phyloP scores from a whole-genome alignment of 2,888 invertebrate species.

The Parnassius orleans region DNA sequence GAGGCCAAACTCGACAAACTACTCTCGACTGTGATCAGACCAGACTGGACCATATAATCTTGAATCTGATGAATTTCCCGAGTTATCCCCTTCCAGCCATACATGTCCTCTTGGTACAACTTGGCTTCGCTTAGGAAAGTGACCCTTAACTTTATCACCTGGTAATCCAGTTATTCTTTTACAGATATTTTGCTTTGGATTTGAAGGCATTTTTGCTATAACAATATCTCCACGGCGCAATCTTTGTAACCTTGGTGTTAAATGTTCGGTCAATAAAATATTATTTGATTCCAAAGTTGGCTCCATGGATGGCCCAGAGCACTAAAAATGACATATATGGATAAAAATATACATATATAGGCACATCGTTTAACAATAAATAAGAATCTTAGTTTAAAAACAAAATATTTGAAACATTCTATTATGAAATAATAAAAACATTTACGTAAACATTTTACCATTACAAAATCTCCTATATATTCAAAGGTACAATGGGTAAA shows the following conservation, averaged over 20 bases:
- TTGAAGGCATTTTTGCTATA: constrained; percentile 90
- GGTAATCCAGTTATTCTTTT: constrained; percentile 90
- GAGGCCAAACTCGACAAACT: constrained; percentile 90
- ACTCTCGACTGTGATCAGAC: constrained; percentile 91
- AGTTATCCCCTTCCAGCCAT: constrained; percentile 96
- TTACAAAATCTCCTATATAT: constrained; percentile 91
- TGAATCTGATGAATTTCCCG: constrained; percentile 91
- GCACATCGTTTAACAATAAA: background rate
- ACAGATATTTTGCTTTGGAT: constrained; percentile 91
- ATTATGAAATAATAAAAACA: no score
- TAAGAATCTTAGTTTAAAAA: no score
- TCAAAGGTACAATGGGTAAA: constrained; percentile 91
- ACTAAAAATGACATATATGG: constrained; percentile 78
- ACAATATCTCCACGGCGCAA: constrained; percentile 91
- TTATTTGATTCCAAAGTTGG: constrained; percentile 92
- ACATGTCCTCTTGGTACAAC: constrained; percentile 91
- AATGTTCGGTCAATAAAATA: constrained; percentile 89
- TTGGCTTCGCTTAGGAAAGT: constrained; percentile 64
- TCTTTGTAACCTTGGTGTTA: constrained; percentile 83
- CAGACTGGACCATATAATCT: constrained; percentile 94
- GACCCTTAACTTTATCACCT: constrained; percentile 84
- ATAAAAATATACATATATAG: background rate
- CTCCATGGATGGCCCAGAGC: constrained; percentile 96
- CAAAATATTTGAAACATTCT: no score
- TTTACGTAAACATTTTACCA: constrained; percentile 80